phyloP scores from a whole-genome alignment of 2,797 vertebrate genomes.

The Enteromius anoplus region DNA sequence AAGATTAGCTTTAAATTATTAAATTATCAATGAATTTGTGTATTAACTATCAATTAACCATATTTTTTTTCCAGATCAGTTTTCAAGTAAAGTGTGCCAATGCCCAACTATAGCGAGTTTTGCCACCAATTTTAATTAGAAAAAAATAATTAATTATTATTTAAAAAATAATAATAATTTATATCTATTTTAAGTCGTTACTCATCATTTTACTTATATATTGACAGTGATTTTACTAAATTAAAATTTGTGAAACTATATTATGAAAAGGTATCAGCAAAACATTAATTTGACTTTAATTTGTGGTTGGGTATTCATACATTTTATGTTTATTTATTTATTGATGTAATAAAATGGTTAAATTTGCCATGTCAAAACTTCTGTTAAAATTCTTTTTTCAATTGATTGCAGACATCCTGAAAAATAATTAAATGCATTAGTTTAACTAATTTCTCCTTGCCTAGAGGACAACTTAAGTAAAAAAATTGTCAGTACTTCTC shows the following conservation, averaged over 20 bases:
- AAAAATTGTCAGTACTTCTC: neutral
- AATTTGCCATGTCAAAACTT: neutral
- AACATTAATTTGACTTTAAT: neutral
- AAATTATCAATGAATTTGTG: neutral
- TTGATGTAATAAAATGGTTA: neutral
- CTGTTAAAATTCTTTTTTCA: neutral
- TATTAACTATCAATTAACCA: neutral
- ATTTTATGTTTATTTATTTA: neutral
- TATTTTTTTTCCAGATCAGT: neutral
- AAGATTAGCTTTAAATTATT: neutral
- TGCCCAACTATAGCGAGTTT: neutral
- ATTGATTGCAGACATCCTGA: neutral
- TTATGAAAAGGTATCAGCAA: neutral
- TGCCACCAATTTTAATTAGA: neutral
- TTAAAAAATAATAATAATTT: too few relatives aligned
- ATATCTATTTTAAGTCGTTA: too few relatives aligned
- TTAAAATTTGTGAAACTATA: neutral
- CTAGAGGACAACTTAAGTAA: slow-evolving; percentile 2
- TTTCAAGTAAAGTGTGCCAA: neutral
- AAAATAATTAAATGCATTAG: slow-evolving; percentile 8
- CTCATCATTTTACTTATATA: too few relatives aligned
- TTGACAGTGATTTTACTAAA: neutral
- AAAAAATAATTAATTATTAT: neutral
- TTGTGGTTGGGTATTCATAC: neutral
- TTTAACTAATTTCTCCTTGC: slow-evolving; percentile 2